Conservation (phyloP, 2,113 vertebrate species). For the Calcarius ornatus region DNA sequence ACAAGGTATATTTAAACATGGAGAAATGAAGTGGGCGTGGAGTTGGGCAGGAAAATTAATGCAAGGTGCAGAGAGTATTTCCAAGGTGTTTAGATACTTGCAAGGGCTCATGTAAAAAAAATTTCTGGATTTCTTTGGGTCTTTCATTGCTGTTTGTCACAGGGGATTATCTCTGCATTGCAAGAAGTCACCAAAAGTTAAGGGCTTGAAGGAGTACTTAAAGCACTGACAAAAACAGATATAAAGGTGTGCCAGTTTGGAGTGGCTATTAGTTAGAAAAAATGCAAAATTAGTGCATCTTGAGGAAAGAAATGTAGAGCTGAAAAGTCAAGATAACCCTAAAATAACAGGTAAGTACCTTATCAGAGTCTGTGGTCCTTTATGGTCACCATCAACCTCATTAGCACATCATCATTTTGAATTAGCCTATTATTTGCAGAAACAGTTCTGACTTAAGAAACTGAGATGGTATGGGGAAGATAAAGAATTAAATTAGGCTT, state of each 20-base stretch:
- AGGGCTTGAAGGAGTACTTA: background rate
- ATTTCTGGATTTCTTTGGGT: background rate
- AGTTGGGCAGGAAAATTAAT: background rate
- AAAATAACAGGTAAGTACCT: slow-evolving; percentile 33
- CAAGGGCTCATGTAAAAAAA: background rate
- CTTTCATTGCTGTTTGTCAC: background rate
- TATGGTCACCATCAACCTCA: slow-evolving; percentile 24
- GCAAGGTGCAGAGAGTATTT: background rate
- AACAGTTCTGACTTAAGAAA: slow-evolving; percentile 25
- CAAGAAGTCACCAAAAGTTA: background rate
- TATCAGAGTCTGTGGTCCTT: background rate
- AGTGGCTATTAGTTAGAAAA: slow-evolving; percentile 15
- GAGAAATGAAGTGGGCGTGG: background rate
- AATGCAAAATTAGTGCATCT: background rate
- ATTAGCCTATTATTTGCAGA: slow-evolving; percentile 37
- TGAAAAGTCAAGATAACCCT: slow-evolving; percentile 50
- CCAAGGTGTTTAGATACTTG: background rate
- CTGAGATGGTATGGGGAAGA: background rate
- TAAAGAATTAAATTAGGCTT: slow-evolving; percentile 31
- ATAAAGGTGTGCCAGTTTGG: background rate
- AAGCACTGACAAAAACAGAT: background rate
- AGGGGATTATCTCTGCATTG: background rate
- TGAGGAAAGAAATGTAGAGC: background rate
- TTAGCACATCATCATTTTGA: slow-evolving; percentile 65
- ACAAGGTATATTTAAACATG: background rate